These are phyloP conservation scores for Gryllus longicercus DNA, from an alignment of 2,888 invertebrate species.

Conservation along the genomic window DNA sequence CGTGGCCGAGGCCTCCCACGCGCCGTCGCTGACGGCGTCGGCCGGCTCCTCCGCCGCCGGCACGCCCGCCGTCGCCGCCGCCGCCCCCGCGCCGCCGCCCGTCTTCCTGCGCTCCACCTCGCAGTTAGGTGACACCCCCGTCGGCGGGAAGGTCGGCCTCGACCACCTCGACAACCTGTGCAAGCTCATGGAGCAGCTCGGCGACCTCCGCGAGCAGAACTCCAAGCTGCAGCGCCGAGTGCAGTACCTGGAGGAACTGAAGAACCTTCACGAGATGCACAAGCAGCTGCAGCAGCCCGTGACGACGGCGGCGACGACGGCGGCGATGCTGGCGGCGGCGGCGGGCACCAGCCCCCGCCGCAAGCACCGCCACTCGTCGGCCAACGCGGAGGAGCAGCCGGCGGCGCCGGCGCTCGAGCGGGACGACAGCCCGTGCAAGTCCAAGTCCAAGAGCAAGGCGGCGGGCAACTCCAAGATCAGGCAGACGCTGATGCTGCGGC, in stretches of 20 bases:
- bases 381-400: slow-evolving; percentile 50
- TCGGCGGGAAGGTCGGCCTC: slow-evolving; percentile 47
- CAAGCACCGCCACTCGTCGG: slow-evolving; percentile 27
- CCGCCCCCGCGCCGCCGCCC: neutral
- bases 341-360: neutral
- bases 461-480: slow-evolving; percentile 43
- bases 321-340: neutral
- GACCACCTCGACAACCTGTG: slow-evolving; percentile 78
- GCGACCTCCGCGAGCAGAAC: slow-evolving; percentile 69
- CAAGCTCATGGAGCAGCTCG: slow-evolving; percentile 70
- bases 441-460: slow-evolving; percentile 51
- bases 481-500: slow-evolving; percentile 51
- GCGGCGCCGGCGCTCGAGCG: slow-evolving; percentile 55
- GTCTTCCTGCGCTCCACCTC: neutral
- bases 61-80: neutral
- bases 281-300: slow-evolving; percentile 45
- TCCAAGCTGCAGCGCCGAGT: slow-evolving; percentile 63
- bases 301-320: neutral
- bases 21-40: slow-evolving; percentile 20
- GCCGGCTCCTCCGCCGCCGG: slow-evolving; percentile 23
- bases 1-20: slow-evolving; percentile 32
- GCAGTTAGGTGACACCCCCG: slow-evolving; percentile 19
- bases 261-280: slow-evolving; percentile 60
- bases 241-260: slow-evolving; percentile 68
- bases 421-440: slow-evolving; percentile 60